Base-by-base conservation (phyloP, 2,888 invertebrate species). In the Ligdia adustata region DNA sequence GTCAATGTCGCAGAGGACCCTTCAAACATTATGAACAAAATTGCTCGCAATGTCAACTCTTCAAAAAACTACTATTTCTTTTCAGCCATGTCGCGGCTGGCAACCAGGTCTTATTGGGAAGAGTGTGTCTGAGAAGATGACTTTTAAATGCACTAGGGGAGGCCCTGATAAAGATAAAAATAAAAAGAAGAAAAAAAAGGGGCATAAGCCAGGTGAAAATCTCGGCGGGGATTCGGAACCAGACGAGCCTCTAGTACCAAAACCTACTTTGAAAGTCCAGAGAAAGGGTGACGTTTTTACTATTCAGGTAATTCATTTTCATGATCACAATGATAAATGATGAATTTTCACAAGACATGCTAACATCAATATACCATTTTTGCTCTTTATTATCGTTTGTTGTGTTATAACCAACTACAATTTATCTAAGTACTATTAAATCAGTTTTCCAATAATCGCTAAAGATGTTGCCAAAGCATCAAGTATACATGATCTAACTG, bases 281-380 rank as follows among this genome's bases (percentile, higher is more conserved):
- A 93, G 94, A 64, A 92, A 92, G 67, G 92, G 93, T 26, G 93
- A 93, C 1, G 82, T 91, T 1, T 94, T 93, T 64, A 91, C 91
- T 14, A 93, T 94, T 56, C 93, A 93, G 69, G 90, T 90, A 62
- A 57, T n/a, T n/a, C n/a, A n/a, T n/a, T n/a, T n/a, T n/a, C n/a
- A n/a, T n/a, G n/a, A n/a, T n/a, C n/a, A n/a, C n/a, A n/a, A n/a
- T n/a, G n/a, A n/a, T n/a, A n/a, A n/a, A n/a, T n/a, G n/a, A n/a
- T n/a, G n/a, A n/a, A n/a, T n/a, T n/a, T n/a, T n/a, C n/a, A n/a
- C n/a, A n/a, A n/a, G n/a, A n/a, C n/a, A n/a, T n/a, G n/a, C n/a
- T n/a, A n/a, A n/a, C n/a, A n/a, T n/a, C n/a, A n/a, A n/a, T n/a
- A n/a, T n/a, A n/a, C n/a, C n/a, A n/a, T n/a, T n/a, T n/a, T n/a